These are phyloP conservation scores for Monopis laevigella DNA, from an alignment of 2,888 invertebrate species.

Conservation along the genomic window DNA sequence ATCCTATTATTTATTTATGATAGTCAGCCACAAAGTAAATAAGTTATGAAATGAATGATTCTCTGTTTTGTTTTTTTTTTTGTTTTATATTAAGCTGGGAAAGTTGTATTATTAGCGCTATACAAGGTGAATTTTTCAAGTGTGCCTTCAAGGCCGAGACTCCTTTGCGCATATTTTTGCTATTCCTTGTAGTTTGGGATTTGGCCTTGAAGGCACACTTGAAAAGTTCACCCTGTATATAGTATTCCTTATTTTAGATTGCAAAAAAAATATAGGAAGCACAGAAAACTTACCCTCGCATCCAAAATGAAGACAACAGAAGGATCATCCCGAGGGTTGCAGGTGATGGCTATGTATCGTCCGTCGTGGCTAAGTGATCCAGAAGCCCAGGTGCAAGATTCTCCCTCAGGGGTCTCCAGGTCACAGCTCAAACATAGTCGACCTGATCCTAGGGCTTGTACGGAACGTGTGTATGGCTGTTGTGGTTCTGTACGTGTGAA, in stretches of 20 bases:
- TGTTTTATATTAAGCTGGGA: too few relatives aligned
- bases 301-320: slow-evolving; percentile 61
- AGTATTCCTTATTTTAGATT: too few relatives aligned
- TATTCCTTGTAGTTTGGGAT: too few relatives aligned
- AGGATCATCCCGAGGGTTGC: slow-evolving; percentile 76
- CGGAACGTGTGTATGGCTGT: slow-evolving; percentile 74
- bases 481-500: slow-evolving; percentile 73
- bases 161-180: too few relatives aligned
- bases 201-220: too few relatives aligned
- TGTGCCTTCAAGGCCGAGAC: too few relatives aligned
- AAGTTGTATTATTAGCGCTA: too few relatives aligned
- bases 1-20: not conserved
- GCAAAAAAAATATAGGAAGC: not conserved
- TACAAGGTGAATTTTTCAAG: too few relatives aligned
- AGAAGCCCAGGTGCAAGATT: slow-evolving; percentile 67
- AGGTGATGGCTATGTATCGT: slow-evolving; percentile 75
- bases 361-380: slow-evolving; percentile 71
- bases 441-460: slow-evolving; percentile 68
- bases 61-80: too few relatives aligned
- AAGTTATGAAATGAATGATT: not conserved
- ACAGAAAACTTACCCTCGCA: slow-evolving; percentile 35
- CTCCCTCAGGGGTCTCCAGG: slow-evolving; percentile 64
- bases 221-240: too few relatives aligned
- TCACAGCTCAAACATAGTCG: slow-evolving; percentile 76
- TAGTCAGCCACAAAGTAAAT: not conserved